These are phyloP conservation scores for Monarcha castaneiventris DNA, from an alignment of 2,113 vertebrate genomes.

Conservation along the genomic window DNA sequence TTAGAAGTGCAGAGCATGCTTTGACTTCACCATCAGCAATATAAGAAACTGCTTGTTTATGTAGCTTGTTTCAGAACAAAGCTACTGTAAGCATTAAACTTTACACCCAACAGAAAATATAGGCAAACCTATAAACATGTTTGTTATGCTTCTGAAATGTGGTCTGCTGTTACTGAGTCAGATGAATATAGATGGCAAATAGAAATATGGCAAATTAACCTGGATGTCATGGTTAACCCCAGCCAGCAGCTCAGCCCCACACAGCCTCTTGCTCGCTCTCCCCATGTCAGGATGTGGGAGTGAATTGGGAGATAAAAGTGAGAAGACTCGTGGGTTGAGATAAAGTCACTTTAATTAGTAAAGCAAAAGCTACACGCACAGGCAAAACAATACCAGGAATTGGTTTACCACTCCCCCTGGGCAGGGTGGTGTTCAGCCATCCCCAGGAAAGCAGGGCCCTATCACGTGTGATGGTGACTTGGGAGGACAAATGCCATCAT, in stretches of 20 bases:
- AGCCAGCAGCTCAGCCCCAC: background rate
- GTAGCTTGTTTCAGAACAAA: background rate
- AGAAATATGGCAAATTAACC: background rate
- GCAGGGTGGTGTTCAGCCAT: background rate
- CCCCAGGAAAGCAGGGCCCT: too few species aligned
- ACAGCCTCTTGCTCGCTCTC: background rate
- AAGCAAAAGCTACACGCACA: background rate
- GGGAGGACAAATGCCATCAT: background rate
- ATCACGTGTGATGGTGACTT: background rate
- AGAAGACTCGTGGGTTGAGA: background rate
- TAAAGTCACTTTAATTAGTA: background rate
- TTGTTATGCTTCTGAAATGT: background rate
- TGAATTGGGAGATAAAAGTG: background rate
- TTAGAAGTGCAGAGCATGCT: background rate
- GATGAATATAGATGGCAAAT: background rate
- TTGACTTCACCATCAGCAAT: background rate
- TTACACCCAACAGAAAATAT: background rate
- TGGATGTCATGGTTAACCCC: background rate
- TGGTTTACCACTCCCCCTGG: background rate
- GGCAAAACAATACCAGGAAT: background rate
- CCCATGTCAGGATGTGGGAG: background rate
- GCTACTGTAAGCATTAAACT: background rate
- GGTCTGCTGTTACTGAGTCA: background rate
- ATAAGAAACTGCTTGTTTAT: background rate
- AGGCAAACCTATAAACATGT: background rate